These are phyloP conservation scores for Thalassoma bifasciatum DNA, from an alignment of 2,113 vertebrate species.

Conservation along the genomic window DNA sequence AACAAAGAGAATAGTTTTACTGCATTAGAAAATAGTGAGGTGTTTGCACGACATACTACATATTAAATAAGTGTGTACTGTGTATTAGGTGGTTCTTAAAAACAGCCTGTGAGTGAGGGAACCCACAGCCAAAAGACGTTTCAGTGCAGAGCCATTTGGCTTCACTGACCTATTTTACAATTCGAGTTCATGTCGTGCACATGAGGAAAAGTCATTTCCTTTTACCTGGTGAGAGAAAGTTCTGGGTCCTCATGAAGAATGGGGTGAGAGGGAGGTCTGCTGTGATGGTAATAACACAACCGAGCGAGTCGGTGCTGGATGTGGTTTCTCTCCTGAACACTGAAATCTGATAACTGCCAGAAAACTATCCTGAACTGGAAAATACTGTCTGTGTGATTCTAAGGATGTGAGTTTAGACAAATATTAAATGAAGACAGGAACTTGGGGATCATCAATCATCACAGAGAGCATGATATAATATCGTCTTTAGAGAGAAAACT, in stretches of 20 bases:
- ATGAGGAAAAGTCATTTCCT: conserved; percentile 70
- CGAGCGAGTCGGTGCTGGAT: conserved; percentile 12
- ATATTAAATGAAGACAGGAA: too few species aligned
- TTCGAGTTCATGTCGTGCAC: conserved; percentile 25
- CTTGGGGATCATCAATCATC: too few species aligned
- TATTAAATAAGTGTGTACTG: too few species aligned
- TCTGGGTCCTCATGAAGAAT: conserved; percentile 9
- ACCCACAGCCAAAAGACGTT: not conserved
- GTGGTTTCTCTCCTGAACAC: conserved; percentile 9
- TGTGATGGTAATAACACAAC: conserved; percentile 59
- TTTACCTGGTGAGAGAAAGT: conserved; percentile 35
- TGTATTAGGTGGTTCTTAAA: too few species aligned
- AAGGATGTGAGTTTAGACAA: too few species aligned
- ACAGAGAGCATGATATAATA: too few species aligned
- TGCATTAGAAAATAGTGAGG: too few species aligned
- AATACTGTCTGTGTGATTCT: conserved; percentile 3
- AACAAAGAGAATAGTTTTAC: too few species aligned
- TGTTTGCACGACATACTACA: too few species aligned
- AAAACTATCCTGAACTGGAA: not conserved
- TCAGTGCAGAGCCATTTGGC: not conserved
- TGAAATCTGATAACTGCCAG: not conserved
- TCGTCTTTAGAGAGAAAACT: too few species aligned
- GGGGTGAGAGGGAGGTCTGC: conserved; percentile 16
- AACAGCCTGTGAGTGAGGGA: not conserved
- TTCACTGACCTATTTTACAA: not conserved